Evolutionary conservation across 1,140 invertebrate genomes (phyloP), one percentile per base, ranked within the genome.

Genomic region (Gryllus bimaculatus): DNA sequence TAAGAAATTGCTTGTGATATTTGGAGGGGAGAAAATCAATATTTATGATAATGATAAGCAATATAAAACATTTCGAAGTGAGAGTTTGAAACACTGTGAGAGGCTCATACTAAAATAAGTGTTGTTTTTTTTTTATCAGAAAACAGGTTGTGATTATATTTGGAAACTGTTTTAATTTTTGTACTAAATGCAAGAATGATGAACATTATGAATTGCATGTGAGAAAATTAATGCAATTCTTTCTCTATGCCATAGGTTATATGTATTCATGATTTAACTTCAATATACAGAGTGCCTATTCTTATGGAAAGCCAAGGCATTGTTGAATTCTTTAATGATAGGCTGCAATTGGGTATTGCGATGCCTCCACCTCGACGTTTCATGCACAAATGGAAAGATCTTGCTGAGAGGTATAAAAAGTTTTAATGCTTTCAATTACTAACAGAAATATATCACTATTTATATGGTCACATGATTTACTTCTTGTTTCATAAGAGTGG

Each of bases 241-340:
- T 66, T 18, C 18, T 78, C 79, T 78, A 74, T 82, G 83, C 85
- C 84, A 75, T 82, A 96, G 94, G 96, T 99, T 0, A 93, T 99
- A 81, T 96, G 95, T 82, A 94, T 99, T 82, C 96, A 96, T 83
- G 98, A 99, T 87, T 90, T 98, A 48, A 91, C 91, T 39, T 98
- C 95, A 8, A 95, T 99, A 80, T 99, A 99, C 85, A 92, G 95
- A 85, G 98, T 99, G 0, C 98, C 98, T 12, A 84, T 99, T 15
- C 85, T 98, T 20, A 93, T 99, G 90, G 93, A 98, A 84, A 89
- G 93, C 75, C 96, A 99, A 87, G 94, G 94, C 20, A 91, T 99
- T 0, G 91, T 97, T 0, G 90, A 96, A 80, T 96, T 94, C 83
- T 89, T 99, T 66, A 93, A 92, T 82, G 90, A 96, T 80, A 89